These are phyloP conservation scores for Protaetia brevitarsis DNA, from an alignment of 1,140 invertebrate genomes.

Conservation along the genomic window DNA sequence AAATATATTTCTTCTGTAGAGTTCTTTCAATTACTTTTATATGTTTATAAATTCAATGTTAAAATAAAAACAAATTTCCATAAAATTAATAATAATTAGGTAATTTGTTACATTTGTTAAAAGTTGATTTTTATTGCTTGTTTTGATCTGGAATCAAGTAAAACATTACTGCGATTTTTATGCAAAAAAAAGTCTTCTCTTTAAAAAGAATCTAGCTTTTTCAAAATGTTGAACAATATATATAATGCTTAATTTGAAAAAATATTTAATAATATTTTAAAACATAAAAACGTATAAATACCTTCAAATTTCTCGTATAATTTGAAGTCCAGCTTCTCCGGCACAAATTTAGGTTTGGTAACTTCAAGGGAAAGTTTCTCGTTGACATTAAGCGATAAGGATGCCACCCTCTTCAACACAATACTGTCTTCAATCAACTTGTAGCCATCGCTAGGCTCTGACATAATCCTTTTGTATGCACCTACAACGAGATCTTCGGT, in stretches of 20 bases:
- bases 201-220: not conserved
- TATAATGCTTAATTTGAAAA: not conserved
- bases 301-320: slow-evolving; percentile 88
- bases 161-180: too few species aligned
- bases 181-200: not conserved
- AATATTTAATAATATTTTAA: not conserved
- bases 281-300: slow-evolving; percentile 46
- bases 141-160: too few species aligned
- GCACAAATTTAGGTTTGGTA: slow-evolving; percentile 70
- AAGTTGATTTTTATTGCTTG: too few species aligned
- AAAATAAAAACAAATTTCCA: too few species aligned
- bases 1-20: too few species aligned
- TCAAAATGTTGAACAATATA: not conserved
- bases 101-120: too few species aligned
- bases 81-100: too few species aligned
- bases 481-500: too few species aligned
- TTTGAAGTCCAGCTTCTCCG: slow-evolving; percentile 79
- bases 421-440: slow-evolving; percentile 58
- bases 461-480: slow-evolving; percentile 46
- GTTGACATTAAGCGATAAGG: slow-evolving; percentile 69
- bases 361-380: slow-evolving; percentile 52
- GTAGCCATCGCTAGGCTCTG: slow-evolving; percentile 38
- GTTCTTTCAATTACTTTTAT: too few species aligned
- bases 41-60: too few species aligned
- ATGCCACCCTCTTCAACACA: slow-evolving; percentile 79